phyloP scores from a whole-genome alignment of 2,797 vertebrate species.

The Gymnopithys bicolor region DNA sequence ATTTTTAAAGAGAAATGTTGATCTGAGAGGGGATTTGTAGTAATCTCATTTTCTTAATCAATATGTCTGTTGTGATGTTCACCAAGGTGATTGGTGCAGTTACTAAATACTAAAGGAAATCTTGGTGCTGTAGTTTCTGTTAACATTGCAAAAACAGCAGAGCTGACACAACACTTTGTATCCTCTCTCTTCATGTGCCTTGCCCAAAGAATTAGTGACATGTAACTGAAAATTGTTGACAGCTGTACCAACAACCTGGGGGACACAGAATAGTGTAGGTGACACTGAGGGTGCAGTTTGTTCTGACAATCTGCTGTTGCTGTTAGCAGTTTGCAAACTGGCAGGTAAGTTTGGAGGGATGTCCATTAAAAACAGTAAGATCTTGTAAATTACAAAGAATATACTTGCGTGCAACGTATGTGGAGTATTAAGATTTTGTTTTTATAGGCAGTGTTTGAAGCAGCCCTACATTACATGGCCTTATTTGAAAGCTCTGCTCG shows the following conservation, averaged over 20 bases:
- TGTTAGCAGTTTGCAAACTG: not conserved
- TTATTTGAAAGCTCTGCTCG: not conserved
- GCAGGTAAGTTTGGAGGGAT: not conserved
- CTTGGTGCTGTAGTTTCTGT: not conserved
- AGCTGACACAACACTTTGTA: not conserved
- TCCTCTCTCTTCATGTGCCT: not conserved
- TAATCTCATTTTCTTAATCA: not conserved
- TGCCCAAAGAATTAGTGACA: not conserved
- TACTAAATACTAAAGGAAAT: not conserved
- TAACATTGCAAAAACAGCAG: not conserved
- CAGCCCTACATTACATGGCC: not conserved
- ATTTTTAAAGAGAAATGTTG: not conserved
- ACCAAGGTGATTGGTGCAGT: not conserved
- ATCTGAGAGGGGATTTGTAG: not conserved
- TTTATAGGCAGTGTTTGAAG: slow-evolving; percentile 10
- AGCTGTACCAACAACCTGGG: not conserved
- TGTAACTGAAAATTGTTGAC: not conserved
- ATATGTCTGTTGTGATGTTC: not conserved
- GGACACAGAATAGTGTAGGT: not conserved
- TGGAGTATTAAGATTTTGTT: not conserved
- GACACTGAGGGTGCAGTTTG: not conserved
- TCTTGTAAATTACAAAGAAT: not conserved
- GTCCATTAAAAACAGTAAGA: not conserved
- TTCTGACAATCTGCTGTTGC: not conserved
- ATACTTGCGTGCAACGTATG: not conserved